Evolutionary conservation across 2,797 vertebrate species (phyloP).

Genomic region (Hydrophis major): DNA sequence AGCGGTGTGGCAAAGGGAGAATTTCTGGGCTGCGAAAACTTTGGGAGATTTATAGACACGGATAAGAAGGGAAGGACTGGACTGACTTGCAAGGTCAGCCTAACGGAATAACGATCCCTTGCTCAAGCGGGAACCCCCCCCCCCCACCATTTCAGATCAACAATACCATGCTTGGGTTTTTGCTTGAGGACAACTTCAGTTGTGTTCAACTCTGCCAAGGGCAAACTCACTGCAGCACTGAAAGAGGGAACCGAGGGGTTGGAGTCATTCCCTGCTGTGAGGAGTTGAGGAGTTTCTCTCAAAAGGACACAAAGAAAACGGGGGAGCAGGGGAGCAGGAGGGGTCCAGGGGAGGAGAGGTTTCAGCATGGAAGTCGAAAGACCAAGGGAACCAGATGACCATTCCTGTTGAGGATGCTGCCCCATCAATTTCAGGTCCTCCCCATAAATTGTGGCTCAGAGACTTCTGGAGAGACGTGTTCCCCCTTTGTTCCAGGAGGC

Average conservation of each 20-base stretch:
- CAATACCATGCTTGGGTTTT: not conserved
- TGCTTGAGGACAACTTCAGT: not conserved
- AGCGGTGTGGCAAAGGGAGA: not conserved
- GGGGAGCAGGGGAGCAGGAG: not conserved
- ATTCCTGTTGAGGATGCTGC: not conserved
- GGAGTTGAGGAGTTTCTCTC: not conserved
- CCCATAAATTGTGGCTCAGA: not conserved
- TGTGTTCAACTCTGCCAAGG: not conserved
- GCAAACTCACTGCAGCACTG: not conserved
- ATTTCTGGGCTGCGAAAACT: not conserved
- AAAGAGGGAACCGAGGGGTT: not conserved
- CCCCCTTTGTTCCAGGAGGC: not conserved
- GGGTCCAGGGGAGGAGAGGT: not conserved
- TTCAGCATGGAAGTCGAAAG: not conserved
- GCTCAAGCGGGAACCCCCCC: too few species aligned
- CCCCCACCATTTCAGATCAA: too few species aligned
- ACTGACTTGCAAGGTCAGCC: not conserved
- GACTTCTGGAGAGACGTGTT: not conserved
- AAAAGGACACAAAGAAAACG: not conserved
- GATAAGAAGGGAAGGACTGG: not conserved
- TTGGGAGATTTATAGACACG: not conserved
- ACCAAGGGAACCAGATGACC: not conserved
- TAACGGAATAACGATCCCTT: too few species aligned
- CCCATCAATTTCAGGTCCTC: not conserved
- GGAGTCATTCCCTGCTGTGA: not conserved